Base-by-base conservation (phyloP, 2,888 invertebrate species). In the Plutella xylostella region DNA sequence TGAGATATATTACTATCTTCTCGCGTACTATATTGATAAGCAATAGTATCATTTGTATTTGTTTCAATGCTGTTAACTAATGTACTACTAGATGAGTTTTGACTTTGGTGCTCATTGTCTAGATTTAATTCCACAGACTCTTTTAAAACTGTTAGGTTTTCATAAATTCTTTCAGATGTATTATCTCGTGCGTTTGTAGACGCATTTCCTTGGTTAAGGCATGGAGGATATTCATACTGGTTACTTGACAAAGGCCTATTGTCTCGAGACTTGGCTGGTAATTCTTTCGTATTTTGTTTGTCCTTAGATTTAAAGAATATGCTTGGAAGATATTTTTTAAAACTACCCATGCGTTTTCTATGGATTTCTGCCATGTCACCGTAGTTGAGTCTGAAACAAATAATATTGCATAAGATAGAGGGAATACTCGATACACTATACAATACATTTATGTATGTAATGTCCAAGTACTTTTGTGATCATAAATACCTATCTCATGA, bases 21-120 rank as follows among this genome's bases (percentile, higher is more conserved):
- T 31, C 22, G 19, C 20, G n/a, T 43, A 46, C 21, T 47, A 48
- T 52, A 53, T 48, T 52, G 31, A 45, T 45, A 18, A 52, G 47
- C 33, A 48, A 55, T 47, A 54, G 61, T 28, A 56, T 61, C 51
- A 60, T 71, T 9, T 2, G 14, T 9, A 14, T 63, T 50, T 45
- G 68, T 75, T 47, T 74, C 77, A 11, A 80, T 78, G n/a, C n/a
- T n/a, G n/a, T n/a, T n/a, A 12, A 80, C 77, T 48, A 80, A 60
- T 9, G 80, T 78, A 45, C 78, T 80, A 48, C 70, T 74, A 3
- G 80, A 82, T 17, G 79, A 80, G 53, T 73, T 58, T 50, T 70
- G 63, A 45, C 72, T 76, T 18, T 64, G 58, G 45, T 62, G 54
- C 48, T 66, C 65, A 41, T 57, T 56, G 30, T 49, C 63, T 47